Percentiles rank a stretch among this genome's conserved stretches.
Conservation (phyloP, 2,113 vertebrate genomes). For the Notothenia rossii region DNA sequence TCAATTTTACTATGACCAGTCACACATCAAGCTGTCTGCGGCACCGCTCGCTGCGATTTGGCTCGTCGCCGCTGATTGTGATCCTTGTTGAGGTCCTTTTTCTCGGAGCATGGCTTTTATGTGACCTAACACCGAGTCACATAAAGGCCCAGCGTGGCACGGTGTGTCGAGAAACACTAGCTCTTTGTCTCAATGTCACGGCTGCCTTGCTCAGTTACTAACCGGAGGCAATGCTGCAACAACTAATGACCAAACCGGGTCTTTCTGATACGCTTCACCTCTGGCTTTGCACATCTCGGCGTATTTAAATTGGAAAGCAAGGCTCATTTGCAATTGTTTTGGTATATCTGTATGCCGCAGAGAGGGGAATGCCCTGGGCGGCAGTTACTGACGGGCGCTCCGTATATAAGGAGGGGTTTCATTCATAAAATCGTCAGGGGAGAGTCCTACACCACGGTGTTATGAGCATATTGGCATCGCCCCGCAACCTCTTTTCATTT, state of each 20-base stretch:
- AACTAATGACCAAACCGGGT: conserved; percentile 48
- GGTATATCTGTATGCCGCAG: conserved; percentile 46
- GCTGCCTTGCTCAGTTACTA: conserved; percentile 39
- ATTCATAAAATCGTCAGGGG: conserved; percentile 72
- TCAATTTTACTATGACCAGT: not conserved
- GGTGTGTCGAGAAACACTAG: conserved; percentile 46
- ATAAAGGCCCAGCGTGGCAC: conserved; percentile 32
- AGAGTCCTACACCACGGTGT: conserved; percentile 42
- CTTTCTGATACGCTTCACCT: conserved; percentile 46
- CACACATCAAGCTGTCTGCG: not conserved
- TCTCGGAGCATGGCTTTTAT: conserved; percentile 4
- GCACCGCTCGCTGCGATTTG: conserved; percentile 30
- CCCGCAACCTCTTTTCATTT: conserved; percentile 48
- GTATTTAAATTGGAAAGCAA: conserved; percentile 48
- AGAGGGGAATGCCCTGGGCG: conserved; percentile 61
- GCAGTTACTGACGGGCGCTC: conserved; percentile 67
- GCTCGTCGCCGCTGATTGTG: conserved; percentile 33
- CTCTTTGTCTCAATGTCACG: conserved; percentile 61
- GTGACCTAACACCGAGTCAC: conserved; percentile 57
- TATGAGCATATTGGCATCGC: conserved; percentile 38
- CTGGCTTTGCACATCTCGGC: conserved; percentile 44
- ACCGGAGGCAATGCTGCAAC: conserved; percentile 48
- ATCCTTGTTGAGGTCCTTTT: conserved; percentile 1
- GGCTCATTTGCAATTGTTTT: conserved; percentile 65
- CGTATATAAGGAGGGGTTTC: conserved; percentile 68